Evolutionary conservation across 2,797 vertebrate genomes (phyloP), one percentile per base, ranked within the genome.

Genomic region (Hypotaenidia philippensis): DNA sequence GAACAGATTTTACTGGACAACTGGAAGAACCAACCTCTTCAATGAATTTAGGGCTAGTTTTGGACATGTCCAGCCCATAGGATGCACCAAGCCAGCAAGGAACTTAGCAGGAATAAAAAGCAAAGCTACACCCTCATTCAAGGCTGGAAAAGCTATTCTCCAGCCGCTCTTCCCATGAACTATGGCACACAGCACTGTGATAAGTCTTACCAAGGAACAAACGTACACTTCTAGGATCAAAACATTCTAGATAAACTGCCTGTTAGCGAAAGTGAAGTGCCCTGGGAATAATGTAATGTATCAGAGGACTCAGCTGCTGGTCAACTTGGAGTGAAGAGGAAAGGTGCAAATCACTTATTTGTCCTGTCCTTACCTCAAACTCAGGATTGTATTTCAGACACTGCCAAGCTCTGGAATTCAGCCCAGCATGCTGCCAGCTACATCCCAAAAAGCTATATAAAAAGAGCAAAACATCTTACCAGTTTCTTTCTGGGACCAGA

Each of bases 401-500:
- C 36, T 72, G 50, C 4, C 27, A 65, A 56, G 50, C 45, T 87
- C 70, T 93, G 64, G n/a, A 76, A 92, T 80, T 72, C 71, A 84
- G 47, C 21, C n/a, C 29, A 72, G 31, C 34, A 40, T 29, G 50
- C 52, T 81, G 52, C 53, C 72, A 84, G 26, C 21, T 81, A 72
- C 16, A 29, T 32, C 57, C 36, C 49, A 61, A 74, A 85, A 89
- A 68, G 10, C 71, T 74, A 55, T 23, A 41, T 41, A 53, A 82
- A 53, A 50, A 38, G 40, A 71, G 40, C 45, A 87, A 90, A 88
- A 64, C 16, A 55, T 80, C 99, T 99, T 97, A 99, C 99, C 98
- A 99, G 97, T 97, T 99, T 99, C 98, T 99, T 99, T 97, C 99
- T 98, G 52, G 99, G 99, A 53, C 99, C 99, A 36, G 99, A 99